These are phyloP conservation scores for Eublepharis macularius DNA, from an alignment of 2,113 vertebrate genomes.

Conservation along the genomic window DNA sequence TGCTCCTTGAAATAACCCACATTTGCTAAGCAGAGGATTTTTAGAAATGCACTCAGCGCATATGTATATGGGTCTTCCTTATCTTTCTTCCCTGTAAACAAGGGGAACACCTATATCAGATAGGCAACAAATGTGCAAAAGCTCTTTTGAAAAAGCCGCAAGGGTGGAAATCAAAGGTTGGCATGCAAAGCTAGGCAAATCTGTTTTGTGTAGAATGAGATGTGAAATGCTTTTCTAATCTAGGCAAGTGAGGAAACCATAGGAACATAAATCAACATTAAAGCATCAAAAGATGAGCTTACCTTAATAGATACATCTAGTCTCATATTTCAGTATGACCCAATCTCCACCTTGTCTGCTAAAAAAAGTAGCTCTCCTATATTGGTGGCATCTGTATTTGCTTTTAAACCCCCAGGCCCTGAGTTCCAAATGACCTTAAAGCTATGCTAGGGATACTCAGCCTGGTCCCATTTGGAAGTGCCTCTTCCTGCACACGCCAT, in stretches of 20 bases:
- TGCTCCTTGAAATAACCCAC: background rate
- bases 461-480: constrained; percentile 44
- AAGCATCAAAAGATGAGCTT: background rate
- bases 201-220: constrained; percentile 40
- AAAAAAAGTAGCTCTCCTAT: background rate
- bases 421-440: constrained; percentile 24
- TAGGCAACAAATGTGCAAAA: constrained; percentile 21
- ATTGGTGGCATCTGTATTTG: background rate
- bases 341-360: background rate
- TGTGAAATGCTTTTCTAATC: constrained; percentile 35
- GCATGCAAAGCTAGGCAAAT: constrained; percentile 30
- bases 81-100: background rate
- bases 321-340: constrained; percentile 2
- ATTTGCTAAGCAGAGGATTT: background rate
- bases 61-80: background rate
- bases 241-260: constrained; percentile 11
- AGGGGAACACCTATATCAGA: background rate
- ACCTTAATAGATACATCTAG: background rate
- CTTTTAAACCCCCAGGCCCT: background rate
- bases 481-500: constrained; percentile 40
- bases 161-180: constrained; percentile 29
- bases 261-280: background rate
- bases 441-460: constrained; percentile 25
- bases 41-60: background rate
- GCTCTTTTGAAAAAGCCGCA: background rate